phyloP scores from a whole-genome alignment of 2,113 vertebrate species.

The Phoxinus phoxinus region DNA sequence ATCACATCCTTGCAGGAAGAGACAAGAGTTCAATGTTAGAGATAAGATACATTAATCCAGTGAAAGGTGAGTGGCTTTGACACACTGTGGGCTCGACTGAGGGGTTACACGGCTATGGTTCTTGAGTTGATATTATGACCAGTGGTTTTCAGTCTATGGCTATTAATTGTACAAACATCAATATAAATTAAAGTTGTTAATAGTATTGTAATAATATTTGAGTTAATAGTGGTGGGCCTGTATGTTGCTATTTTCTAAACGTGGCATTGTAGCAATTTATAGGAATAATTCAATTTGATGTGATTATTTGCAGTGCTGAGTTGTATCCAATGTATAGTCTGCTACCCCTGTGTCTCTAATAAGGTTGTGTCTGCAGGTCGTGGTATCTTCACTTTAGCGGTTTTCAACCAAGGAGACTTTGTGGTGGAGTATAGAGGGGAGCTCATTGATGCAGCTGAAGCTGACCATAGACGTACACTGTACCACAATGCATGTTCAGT shows the following conservation, averaged over 20 bases:
- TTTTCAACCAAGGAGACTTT: constrained; percentile 43
- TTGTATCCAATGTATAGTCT: too few relatives aligned
- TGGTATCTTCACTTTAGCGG: constrained; percentile 42
- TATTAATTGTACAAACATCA: constrained; percentile 8
- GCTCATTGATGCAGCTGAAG: constrained; percentile 25
- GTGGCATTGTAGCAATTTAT: too few relatives aligned
- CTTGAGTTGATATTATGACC: neutral
- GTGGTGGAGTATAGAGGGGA: constrained; percentile 44
- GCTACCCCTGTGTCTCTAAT: too few relatives aligned
- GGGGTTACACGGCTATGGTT: neutral
- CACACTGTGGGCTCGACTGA: neutral
- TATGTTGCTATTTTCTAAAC: too few relatives aligned
- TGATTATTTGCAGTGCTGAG: too few relatives aligned
- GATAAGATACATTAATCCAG: neutral
- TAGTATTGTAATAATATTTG: neutral
- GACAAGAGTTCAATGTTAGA: constrained; percentile 10
- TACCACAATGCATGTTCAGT: constrained; percentile 22
- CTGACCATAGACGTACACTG: constrained; percentile 21
- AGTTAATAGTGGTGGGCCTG: too few relatives aligned
- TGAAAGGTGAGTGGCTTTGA: constrained; percentile 11
- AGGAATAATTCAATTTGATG: too few relatives aligned
- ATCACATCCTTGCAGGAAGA: constrained; percentile 5
- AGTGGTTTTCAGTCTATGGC: neutral
- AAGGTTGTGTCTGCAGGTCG: constrained; percentile 27
- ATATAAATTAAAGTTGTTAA: constrained; percentile 23